Conservation (phyloP, 2,888 invertebrate genomes). For the Apamea monoglypha region DNA sequence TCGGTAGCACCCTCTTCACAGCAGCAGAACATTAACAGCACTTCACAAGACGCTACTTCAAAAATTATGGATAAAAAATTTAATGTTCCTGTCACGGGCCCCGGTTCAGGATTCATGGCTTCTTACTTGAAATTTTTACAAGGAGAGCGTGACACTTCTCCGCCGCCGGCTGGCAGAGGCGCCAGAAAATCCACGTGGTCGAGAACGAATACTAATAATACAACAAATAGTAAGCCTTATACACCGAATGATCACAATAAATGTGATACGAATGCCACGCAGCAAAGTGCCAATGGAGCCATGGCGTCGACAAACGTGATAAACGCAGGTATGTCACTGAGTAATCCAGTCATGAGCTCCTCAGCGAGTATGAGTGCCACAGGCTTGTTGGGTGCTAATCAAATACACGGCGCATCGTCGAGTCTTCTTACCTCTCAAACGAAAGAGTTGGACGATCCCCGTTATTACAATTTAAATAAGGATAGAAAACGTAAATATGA, state of each 20-base stretch:
- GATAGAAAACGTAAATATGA: conserved; percentile 93
- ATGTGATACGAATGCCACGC: conserved; percentile 82
- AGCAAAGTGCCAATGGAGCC: conserved; percentile 86
- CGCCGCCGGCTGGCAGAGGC: conserved; percentile 93
- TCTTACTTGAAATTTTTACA: conserved; percentile 96
- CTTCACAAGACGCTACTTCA: conserved; percentile 86
- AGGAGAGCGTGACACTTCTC: conserved; percentile 95
- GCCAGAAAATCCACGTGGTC: conserved; percentile 93
- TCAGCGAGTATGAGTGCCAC: conserved; percentile 81
- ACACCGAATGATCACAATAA: conserved; percentile 83
- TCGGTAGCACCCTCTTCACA: conserved; percentile 89
- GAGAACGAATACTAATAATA: conserved; percentile 85
- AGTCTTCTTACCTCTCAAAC: conserved; percentile 80
- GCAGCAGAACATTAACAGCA: conserved; percentile 87
- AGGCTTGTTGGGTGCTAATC: conserved; percentile 86
- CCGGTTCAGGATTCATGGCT: conserved; percentile 95
- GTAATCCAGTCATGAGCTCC: conserved; percentile 82
- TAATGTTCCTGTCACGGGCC: conserved; percentile 90
- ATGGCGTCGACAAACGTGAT: conserved; percentile 82
- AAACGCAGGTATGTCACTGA: conserved; percentile 83
- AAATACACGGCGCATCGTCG: conserved; percentile 83
- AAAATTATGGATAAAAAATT: conserved; percentile 91
- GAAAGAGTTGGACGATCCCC: conserved; percentile 92
- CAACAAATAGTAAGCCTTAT: conserved; percentile 82
- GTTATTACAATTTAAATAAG: conserved; percentile 93